Evolutionary conservation across 23 tunicate species (phyloP).

Genomic region (Phallusia fumigata): DNA sequence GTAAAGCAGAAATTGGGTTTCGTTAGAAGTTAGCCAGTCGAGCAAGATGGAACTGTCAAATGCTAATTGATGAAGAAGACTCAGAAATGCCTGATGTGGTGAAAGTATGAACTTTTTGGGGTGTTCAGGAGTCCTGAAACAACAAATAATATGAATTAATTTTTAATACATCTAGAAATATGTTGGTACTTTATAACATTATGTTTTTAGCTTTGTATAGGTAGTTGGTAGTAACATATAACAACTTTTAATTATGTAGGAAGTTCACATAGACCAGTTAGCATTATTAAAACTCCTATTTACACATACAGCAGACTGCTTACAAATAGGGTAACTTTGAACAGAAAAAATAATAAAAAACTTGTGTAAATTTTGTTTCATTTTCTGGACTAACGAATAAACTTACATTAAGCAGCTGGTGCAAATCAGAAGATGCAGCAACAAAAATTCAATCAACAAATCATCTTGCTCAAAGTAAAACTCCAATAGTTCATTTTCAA

Average conservation of each 20-base stretch:
- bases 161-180: neutral
- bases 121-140: neutral
- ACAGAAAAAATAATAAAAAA: neutral
- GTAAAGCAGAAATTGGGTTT: conserved; percentile 63
- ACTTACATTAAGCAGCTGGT: neutral
- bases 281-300: no score
- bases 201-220: no score
- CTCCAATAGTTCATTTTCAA: conserved; percentile 14
- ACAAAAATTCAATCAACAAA: conserved; percentile 35
- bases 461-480: conserved; percentile 76
- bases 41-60: conserved; percentile 55
- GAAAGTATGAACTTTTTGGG: conserved; percentile 1
- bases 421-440: conserved; percentile 41
- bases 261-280: no score
- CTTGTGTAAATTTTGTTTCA: neutral
- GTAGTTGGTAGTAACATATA: no score
- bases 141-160: no score
- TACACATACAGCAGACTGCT: no score
- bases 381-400: no score
- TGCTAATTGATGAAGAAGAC: conserved; percentile 23
- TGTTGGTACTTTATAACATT: no score
- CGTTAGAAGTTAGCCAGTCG: conserved; percentile 72
- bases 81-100: conserved; percentile 45
- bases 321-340: no score
- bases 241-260: no score